Conservation (phyloP, 1,140 invertebrate genomes). For the Hormaphis cornu region DNA sequence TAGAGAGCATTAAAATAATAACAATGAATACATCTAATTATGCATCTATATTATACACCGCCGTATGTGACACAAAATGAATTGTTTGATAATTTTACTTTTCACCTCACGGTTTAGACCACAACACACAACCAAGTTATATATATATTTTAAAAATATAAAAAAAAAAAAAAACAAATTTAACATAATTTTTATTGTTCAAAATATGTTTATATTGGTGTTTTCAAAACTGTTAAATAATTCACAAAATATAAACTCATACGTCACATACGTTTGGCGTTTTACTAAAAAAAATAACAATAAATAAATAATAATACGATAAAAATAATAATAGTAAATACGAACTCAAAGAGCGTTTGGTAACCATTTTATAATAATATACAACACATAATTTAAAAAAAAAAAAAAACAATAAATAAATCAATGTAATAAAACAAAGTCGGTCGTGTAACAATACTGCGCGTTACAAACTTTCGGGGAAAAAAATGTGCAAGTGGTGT, state of each 20-base stretch:
- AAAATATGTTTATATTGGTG: no score
- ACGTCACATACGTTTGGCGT: background rate
- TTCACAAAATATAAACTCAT: background rate
- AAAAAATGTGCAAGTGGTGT: background rate
- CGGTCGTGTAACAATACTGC: background rate
- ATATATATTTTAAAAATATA: background rate
- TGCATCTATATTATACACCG: background rate
- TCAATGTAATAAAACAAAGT: slow-evolving; percentile 23
- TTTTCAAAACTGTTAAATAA: no score
- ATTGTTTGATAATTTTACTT: background rate
- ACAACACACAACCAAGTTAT: no score
- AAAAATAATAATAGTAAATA: slow-evolving; percentile 32
- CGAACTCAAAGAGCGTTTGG: slow-evolving; percentile 26
- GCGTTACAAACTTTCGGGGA: background rate
- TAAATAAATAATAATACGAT: slow-evolving; percentile 20
- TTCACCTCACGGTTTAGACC: background rate
- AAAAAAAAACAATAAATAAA: slow-evolving; percentile 30
- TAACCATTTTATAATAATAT: slow-evolving; percentile 27
- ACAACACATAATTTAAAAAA: slow-evolving; percentile 18
- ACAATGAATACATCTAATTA: background rate
- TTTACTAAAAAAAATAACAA: background rate
- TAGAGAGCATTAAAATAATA: slow-evolving; percentile 27
- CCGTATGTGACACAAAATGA: background rate
- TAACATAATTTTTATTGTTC: background rate
- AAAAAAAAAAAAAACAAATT: background rate